phyloP scores from a whole-genome alignment of 2,113 vertebrate genomes.

The Notarius lentiginosus region DNA sequence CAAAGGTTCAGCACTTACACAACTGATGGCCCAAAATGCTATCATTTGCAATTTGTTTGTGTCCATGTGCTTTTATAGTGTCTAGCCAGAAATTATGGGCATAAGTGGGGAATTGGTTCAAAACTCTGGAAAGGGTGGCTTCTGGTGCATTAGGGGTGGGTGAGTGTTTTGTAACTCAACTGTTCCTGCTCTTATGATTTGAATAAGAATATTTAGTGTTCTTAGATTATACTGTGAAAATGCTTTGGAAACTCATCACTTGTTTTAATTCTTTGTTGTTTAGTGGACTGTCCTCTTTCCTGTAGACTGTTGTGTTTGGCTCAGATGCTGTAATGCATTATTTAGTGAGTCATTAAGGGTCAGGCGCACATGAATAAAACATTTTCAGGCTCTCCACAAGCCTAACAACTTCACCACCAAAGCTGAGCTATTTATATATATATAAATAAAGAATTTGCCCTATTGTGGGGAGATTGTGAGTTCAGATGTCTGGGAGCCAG shows the following conservation, averaged over 20 bases:
- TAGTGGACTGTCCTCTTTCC: background rate
- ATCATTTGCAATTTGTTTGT: background rate
- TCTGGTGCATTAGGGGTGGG: too few species aligned
- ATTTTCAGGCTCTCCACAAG: slow-evolving; percentile 16
- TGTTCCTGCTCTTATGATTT: too few species aligned
- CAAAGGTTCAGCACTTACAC: background rate
- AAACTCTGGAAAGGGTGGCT: background rate
- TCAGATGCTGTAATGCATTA: background rate
- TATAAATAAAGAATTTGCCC: background rate
- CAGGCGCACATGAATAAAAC: background rate
- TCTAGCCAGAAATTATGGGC: background rate
- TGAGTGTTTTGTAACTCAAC: too few species aligned
- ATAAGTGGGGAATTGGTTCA: background rate
- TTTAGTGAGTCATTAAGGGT: background rate
- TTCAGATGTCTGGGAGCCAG: background rate
- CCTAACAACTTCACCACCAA: background rate
- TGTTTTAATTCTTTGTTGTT: background rate
- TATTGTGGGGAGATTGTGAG: background rate
- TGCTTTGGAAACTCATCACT: background rate
- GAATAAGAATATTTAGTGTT: too few species aligned
- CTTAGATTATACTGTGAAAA: background rate
- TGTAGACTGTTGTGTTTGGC: background rate
- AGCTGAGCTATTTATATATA: too few species aligned
- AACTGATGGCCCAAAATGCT: background rate
- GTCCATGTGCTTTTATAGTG: background rate